Conservation (phyloP, 2,113 vertebrate species). For the Hippocampus guttulatus region DNA sequence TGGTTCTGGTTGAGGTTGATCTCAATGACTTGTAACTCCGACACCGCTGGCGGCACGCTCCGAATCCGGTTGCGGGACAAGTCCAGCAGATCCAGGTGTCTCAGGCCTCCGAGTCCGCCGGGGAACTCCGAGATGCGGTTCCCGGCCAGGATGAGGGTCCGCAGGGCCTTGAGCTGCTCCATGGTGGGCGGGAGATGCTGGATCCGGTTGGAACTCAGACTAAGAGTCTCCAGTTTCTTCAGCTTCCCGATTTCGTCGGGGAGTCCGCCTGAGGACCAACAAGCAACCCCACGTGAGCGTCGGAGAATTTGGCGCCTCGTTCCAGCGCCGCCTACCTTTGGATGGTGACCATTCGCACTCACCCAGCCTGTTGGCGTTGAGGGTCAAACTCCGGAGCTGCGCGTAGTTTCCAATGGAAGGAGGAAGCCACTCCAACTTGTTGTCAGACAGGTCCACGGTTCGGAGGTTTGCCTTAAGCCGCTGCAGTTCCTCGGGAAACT, state of each 20-base stretch:
- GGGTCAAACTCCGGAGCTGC: constrained; percentile 84
- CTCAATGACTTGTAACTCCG: constrained; percentile 88
- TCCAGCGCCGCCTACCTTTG: not conserved
- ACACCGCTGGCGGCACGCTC: constrained; percentile 78
- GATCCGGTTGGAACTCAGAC: constrained; percentile 84
- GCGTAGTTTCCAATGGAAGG: constrained; percentile 82
- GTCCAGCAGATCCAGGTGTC: constrained; percentile 89
- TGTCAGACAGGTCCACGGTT: constrained; percentile 89
- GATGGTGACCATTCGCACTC: constrained; percentile 20
- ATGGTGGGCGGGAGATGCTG: constrained; percentile 76
- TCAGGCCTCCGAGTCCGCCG: constrained; percentile 77
- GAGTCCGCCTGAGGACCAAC: constrained; percentile 62
- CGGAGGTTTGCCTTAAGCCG: constrained; percentile 84
- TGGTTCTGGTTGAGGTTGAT: constrained; percentile 99
- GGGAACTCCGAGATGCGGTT: constrained; percentile 86
- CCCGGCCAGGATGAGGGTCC: constrained; percentile 85
- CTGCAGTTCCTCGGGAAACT: constrained; percentile 96
- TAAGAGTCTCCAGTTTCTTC: constrained; percentile 91
- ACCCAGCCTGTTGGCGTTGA: constrained; percentile 91
- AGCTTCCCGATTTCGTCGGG: constrained; percentile 86
- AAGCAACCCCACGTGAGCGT: not conserved
- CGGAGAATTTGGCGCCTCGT: not conserved
- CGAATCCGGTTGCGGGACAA: constrained; percentile 92
- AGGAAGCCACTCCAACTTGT: constrained; percentile 87
- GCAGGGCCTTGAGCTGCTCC: constrained; percentile 83